Evolutionary conservation across 2,113 vertebrate genomes (phyloP).

Genomic region (Ailurus styani): DNA sequence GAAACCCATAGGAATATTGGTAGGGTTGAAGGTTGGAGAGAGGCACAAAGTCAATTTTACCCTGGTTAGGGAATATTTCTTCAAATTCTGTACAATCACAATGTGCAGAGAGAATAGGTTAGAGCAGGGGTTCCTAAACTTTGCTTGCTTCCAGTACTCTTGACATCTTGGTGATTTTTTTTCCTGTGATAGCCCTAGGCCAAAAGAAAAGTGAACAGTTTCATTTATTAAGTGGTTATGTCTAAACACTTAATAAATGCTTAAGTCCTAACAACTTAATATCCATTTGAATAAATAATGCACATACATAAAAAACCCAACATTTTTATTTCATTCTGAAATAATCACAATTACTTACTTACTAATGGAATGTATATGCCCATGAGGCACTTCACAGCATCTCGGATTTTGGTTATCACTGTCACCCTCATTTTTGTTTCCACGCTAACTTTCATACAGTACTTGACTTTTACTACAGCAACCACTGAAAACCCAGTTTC

Average conservation of each 20-base stretch:
- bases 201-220: neutral
- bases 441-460: neutral
- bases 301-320: neutral
- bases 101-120: neutral
- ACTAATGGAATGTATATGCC: neutral
- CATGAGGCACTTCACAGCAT: neutral
- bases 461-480: neutral
- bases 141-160: neutral
- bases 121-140: neutral
- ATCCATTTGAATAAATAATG: neutral
- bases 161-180: neutral
- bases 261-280: neutral
- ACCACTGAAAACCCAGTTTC: neutral
- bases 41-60: neutral
- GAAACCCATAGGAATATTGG: neutral
- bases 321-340: neutral
- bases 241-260: neutral
- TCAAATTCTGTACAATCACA: neutral
- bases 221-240: neutral
- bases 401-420: neutral
- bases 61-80: neutral
- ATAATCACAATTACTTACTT: neutral
- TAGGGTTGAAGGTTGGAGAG: neutral
- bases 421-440: neutral
- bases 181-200: neutral